These are phyloP conservation scores for Halocaridina rubra DNA, from an alignment of 2,888 invertebrate genomes.

Conservation along the genomic window DNA sequence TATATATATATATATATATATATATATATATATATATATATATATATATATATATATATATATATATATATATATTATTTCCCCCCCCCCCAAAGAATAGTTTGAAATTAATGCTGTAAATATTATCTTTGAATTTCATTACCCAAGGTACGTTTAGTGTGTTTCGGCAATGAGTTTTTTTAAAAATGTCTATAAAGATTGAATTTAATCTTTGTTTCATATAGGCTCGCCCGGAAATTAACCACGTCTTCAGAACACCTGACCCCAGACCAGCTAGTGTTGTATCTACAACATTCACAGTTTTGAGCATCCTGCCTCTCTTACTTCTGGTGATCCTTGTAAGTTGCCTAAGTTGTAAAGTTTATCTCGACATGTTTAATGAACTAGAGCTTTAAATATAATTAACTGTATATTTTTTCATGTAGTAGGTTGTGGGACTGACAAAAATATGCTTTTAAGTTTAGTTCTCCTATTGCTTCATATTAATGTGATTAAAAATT, in stretches of 20 bases:
- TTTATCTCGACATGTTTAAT: no score
- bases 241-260: conserved; percentile 75
- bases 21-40: no score
- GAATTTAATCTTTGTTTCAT: neutral
- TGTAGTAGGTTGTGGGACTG: no score
- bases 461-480: no score
- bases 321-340: conserved; percentile 77
- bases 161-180: neutral
- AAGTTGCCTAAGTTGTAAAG: conserved; percentile 13
- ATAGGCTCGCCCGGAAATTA: conserved; percentile 61
- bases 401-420: no score
- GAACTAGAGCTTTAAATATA: no score
- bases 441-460: no score
- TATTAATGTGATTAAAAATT: no score
- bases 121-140: neutral
- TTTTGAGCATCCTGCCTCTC: conserved; percentile 83
- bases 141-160: neutral
- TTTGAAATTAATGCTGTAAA: neutral
- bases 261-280: conserved; percentile 89
- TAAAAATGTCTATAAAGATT: neutral
- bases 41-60: no score
- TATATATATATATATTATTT: neutral
- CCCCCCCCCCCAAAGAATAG: neutral
- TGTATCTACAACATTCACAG: conserved; percentile 92
- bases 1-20: no score